phyloP scores from a whole-genome alignment of 2,113 vertebrate species.

The Saccopteryx leptura region DNA sequence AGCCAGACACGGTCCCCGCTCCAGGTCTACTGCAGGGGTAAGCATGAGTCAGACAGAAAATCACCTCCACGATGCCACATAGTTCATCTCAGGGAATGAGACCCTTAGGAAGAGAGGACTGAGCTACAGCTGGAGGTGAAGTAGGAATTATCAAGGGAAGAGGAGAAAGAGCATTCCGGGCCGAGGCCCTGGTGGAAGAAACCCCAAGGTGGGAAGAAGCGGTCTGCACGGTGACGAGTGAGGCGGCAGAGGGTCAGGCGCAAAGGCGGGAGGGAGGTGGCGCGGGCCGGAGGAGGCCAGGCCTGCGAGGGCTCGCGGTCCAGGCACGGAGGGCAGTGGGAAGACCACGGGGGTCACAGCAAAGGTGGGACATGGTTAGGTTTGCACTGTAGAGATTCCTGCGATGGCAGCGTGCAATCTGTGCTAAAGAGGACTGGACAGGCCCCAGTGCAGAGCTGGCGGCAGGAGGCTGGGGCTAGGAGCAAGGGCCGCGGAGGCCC shows the following conservation, averaged over 20 bases:
- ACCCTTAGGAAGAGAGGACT: not conserved
- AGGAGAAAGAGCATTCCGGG: not conserved
- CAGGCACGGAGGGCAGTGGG: too few species aligned
- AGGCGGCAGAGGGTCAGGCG: too few species aligned
- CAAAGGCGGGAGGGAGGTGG: fast-evolving
- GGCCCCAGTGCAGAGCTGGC: not conserved
- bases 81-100: not conserved
- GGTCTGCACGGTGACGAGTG: fast-evolving
- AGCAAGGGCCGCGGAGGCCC: not conserved
- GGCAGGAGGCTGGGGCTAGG: not conserved
- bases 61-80: not conserved
- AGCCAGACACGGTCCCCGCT: not conserved
- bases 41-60: not conserved
- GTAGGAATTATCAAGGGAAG: not conserved
- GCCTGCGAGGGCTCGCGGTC: too few species aligned
- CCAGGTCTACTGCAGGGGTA: not conserved
- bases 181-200: not conserved
- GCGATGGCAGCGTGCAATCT: not conserved
- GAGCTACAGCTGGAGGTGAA: not conserved
- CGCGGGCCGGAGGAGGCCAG: not conserved
- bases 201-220: too few species aligned
- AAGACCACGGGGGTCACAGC: too few species aligned
- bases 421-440: not conserved
- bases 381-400: not conserved
- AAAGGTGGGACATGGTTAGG: not conserved